phyloP scores from a whole-genome alignment of 2,888 invertebrate genomes.

The Elysia crispata region DNA sequence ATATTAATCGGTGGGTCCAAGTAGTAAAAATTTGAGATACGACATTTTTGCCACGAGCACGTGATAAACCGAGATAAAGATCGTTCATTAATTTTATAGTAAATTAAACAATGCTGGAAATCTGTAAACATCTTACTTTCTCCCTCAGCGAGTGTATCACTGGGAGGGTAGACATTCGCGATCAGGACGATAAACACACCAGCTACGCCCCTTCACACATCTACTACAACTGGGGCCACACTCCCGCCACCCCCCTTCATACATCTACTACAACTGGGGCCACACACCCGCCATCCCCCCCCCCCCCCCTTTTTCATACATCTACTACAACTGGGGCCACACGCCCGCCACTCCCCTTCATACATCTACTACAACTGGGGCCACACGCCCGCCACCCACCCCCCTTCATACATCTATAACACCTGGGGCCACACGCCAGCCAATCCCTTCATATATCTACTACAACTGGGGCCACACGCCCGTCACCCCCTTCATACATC shows the following conservation, averaged over 20 bases:
- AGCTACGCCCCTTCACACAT: constrained; percentile 69
- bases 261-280: no score
- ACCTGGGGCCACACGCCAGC: constrained; percentile 55
- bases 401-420: constrained; percentile 69
- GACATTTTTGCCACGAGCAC: no score
- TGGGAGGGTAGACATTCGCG: constrained; percentile 63
- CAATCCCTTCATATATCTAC: no score
- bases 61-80: no score
- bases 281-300: constrained; percentile 69
- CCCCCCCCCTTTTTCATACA: no score
- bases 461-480: no score
- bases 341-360: constrained; percentile 46
- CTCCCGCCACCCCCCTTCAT: constrained; percentile 46
- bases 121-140: background rate
- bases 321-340: constrained; percentile 66
- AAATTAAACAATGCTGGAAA: no score
- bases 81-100: no score
- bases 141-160: constrained; percentile 63
- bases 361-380: no score
- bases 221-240: constrained; percentile 64
- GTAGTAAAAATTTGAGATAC: no score
- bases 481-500: no score
- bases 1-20: no score
- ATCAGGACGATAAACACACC: constrained; percentile 70
- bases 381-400: constrained; percentile 69